Base-by-base conservation (phyloP, 2,797 vertebrate genomes). In the Lemur catta region DNA sequence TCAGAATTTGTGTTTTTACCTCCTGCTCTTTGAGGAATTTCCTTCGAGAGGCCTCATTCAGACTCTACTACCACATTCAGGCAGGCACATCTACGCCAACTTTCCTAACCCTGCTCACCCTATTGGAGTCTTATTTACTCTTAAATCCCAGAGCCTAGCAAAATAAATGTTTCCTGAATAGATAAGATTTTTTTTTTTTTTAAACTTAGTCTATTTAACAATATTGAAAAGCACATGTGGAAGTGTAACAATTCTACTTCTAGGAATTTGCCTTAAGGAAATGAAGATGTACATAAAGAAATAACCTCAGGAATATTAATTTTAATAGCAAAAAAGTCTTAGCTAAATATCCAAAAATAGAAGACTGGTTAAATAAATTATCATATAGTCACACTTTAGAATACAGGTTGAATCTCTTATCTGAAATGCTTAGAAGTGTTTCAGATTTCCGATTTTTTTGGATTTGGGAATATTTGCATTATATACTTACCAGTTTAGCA, bases 251-350 rank as follows among this genome's bases (percentile, higher is more conserved):
- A 57, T 79, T 89, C 3, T 38, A 55, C 14, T 81, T 69, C 0
- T 72, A 84, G 41, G 26, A 75, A 87, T 46, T 92, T 59, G 84
- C 13, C 65, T 84, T 76, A 82, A 91, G 80, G 63, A 69, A 85
- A 38, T 88, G 72, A 93, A 78, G 41, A 67, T 11, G 3, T 79
- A 79, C 24, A 35, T 78, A 48, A 65, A 85, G 61, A 79, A 91
- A 63, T 15, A 33, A 33, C 18, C 8, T 24, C 6, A 69, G 76
- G n/a, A 78, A 69, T 84, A 80, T 43, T 84, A 50, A 75, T 67
- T 93, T 80, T 78, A 89, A 69, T 11, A 92, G 72, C 43, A 84
- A 91, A 81, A 28, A 93, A n/a, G 94, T 72, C 63, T 13, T 38
- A 81, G 63, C 52, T 71, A 79, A 74, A 85, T 71, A 71, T 57